Conservation (phyloP, 1,140 invertebrate species). For the Aphidius gifuensis region DNA sequence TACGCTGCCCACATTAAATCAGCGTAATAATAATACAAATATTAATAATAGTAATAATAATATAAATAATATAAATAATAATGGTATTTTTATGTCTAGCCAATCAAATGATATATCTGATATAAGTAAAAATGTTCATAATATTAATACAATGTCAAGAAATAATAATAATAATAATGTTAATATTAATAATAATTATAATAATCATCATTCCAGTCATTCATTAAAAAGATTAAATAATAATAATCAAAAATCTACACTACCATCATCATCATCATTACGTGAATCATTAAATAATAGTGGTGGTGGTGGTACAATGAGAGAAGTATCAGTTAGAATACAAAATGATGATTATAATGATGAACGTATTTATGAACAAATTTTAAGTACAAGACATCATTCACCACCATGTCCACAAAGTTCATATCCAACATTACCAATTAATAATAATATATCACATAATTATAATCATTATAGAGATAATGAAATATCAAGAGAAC, state of each 20-base stretch:
- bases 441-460: constrained; percentile 40
- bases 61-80: constrained; percentile 8
- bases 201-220: constrained; percentile 32
- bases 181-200: constrained; percentile 7
- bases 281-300: background rate
- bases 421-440: constrained; percentile 41
- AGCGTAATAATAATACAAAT: constrained; percentile 5
- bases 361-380: constrained; percentile 23
- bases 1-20: constrained; percentile 44
- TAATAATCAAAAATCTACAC: constrained; percentile 15
- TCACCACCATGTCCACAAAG: constrained; percentile 38
- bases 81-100: background rate
- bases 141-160: constrained; percentile 1
- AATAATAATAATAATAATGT: constrained; percentile 4
- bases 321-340: constrained; percentile 12
- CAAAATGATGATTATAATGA: constrained; percentile 26
- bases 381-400: constrained; percentile 35
- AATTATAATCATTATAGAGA: constrained; percentile 39
- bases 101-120: background rate
- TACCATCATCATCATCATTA: constrained; percentile 24
- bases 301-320: constrained; percentile 7
- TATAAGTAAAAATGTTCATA: background rate
- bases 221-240: constrained; percentile 27
- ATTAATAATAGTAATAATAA: background rate
- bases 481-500: constrained; percentile 22